Percentiles rank a stretch among this genome's conserved stretches.
Evolutionary conservation across 2,113 vertebrate genomes (phyloP).

Genomic region (Gambusia holbrooki): DNA sequence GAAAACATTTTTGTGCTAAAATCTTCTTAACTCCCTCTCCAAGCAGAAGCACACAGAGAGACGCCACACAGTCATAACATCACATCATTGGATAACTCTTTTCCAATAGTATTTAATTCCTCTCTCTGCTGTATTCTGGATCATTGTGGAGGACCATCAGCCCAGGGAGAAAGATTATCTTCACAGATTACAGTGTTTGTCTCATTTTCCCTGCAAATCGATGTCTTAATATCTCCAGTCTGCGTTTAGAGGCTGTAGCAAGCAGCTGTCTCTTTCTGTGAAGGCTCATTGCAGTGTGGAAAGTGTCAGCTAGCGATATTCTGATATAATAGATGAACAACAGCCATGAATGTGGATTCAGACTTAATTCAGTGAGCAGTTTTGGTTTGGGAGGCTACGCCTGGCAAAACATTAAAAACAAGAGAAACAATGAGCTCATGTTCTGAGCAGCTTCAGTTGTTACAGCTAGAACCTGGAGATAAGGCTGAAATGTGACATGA

Average conservation of each 20-base stretch:
- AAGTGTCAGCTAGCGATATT: background rate
- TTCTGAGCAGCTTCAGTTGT: background rate
- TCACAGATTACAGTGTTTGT: constrained; percentile 17
- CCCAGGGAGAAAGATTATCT: constrained; percentile 5
- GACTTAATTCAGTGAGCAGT: background rate
- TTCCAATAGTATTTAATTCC: background rate
- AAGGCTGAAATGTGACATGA: too few species aligned
- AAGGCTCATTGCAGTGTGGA: background rate
- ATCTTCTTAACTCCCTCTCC: background rate
- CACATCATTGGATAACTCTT: background rate
- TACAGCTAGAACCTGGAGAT: too few species aligned
- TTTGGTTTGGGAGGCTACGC: background rate
- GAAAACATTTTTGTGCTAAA: background rate
- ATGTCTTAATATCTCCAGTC: constrained; percentile 12
- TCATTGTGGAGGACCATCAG: background rate
- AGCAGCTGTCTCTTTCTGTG: background rate
- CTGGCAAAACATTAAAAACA: background rate
- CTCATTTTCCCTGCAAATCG: constrained; percentile 5
- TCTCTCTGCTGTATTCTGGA: background rate
- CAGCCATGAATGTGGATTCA: background rate
- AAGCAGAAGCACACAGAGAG: background rate
- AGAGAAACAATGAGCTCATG: background rate
- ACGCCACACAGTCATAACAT: background rate
- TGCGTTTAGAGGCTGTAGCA: background rate
- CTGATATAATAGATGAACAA: background rate